Evolutionary conservation across 2,113 vertebrate species (phyloP).

Genomic region (Eleginops maclovinus): DNA sequence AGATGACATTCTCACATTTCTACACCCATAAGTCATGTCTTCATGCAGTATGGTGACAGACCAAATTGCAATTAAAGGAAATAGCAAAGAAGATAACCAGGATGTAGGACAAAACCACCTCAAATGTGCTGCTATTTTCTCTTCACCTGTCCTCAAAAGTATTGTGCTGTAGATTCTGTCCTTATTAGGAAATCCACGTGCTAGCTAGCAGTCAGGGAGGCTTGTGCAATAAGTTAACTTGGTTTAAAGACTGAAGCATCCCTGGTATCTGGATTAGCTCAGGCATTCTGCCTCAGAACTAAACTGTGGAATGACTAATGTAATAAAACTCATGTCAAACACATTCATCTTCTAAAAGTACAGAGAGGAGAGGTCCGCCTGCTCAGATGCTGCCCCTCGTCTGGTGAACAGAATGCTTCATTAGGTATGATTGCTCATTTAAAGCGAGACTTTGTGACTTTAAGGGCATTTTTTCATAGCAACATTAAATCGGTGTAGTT

Average conservation of each 20-base stretch:
- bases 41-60: not conserved
- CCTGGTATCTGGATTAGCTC: conserved; percentile 55
- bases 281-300: conserved; percentile 49
- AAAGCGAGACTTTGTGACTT: too few species aligned
- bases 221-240: conserved; percentile 25
- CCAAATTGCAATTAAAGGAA: not conserved
- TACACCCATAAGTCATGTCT: not conserved
- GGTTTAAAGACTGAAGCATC: conserved; percentile 31
- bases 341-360: not conserved
- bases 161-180: not conserved
- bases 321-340: not conserved
- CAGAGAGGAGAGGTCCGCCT: not conserved
- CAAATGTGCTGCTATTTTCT: not conserved
- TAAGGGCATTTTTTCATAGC: too few species aligned
- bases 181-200: not conserved
- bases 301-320: conserved; percentile 14
- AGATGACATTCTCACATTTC: not conserved
- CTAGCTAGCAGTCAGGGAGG: not conserved
- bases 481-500: too few species aligned
- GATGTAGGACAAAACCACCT: not conserved
- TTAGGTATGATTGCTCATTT: too few species aligned
- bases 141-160: not conserved
- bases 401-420: too few species aligned
- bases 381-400: too few species aligned
- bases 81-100: not conserved